Evolutionary conservation across 2,113 vertebrate genomes (phyloP), one percentile per base, ranked within the genome.

Genomic region (Scomber japonicus): DNA sequence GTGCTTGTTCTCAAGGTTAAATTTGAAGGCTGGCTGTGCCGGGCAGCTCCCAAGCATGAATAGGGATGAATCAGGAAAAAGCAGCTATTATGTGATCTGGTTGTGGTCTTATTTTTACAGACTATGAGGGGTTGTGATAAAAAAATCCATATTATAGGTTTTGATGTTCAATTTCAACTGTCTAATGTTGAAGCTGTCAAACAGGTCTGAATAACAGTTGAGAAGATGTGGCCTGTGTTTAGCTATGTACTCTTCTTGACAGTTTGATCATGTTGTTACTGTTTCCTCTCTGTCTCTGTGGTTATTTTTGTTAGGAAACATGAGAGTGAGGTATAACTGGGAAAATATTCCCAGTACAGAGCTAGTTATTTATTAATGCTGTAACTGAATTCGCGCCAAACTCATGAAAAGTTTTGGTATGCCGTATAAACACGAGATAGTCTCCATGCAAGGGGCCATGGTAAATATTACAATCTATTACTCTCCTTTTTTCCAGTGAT

Each of bases 1-100:
- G 21, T 17, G 9, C 64, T 48, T 27, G 60, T 75, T 61, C 68
- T 82, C 83, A 85, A 86, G 83, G 85, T 84, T 80, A 78, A 13
- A 77, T 76, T 49, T 51, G 67, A 73, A 83, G 21, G 31, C 71
- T 35, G 48, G 66, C 59, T 60, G 56, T 64, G 62, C 77, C 16
- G 76, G 46, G 74, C 15, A 11, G 50, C 71, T 57, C 54, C 88
- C 46, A 60, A 40, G 11, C 75, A 77, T 78, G 84, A 88, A 84
- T 73, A 82, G 16, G 62, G 54, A 87, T 87, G 51, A 82, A 50
- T 15, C 73, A 46, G 15, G 64, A 54, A 68, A 24, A 48, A 17
- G 45, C 24, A 65, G 45, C 45, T 49, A 40, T 40, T 9, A 9
- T 40, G 45, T 49, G 63, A 65, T 49, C 30, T 49, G 45, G 19